These are phyloP conservation scores for Vidua macroura DNA, from an alignment of 2,113 vertebrate species.

Conservation along the genomic window DNA sequence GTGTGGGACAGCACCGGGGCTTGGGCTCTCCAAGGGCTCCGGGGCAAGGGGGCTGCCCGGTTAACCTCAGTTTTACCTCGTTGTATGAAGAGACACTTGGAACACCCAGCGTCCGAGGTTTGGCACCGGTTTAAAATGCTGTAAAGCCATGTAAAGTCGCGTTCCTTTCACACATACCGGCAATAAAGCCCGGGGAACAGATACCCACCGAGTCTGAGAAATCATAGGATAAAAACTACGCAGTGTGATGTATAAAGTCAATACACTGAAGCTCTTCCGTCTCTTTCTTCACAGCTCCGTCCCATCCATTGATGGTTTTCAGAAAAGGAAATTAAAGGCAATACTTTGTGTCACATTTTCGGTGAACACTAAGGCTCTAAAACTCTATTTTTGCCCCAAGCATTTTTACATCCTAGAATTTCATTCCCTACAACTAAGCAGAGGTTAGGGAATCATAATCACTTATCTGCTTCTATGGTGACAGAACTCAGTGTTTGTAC, in stretches of 20 bases:
- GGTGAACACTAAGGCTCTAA: background rate
- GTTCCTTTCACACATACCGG: fast-evolving
- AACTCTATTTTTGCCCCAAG: background rate
- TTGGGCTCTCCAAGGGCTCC: fast-evolving
- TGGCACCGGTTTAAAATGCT: fast-evolving
- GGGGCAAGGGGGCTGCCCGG: fast-evolving
- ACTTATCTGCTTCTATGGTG: fast-evolving
- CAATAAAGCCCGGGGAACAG: fast-evolving
- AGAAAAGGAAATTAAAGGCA: background rate
- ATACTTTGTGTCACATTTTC: too few relatives aligned
- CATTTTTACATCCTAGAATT: background rate
- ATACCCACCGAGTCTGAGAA: background rate
- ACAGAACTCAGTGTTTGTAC: background rate
- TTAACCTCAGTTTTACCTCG: background rate
- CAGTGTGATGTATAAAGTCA: fast-evolving
- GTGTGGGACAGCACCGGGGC: fast-evolving
- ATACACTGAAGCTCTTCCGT: background rate
- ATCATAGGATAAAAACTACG: fast-evolving
- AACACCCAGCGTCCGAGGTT: background rate
- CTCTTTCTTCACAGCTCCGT: fast-evolving
- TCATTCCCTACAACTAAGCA: background rate
- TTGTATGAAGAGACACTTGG: background rate
- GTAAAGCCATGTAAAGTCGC: too few relatives aligned
- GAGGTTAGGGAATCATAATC: background rate
- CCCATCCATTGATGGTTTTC: background rate